Base-by-base conservation (phyloP, 2,797 vertebrate genomes). In the Amblyraja radiata region DNA sequence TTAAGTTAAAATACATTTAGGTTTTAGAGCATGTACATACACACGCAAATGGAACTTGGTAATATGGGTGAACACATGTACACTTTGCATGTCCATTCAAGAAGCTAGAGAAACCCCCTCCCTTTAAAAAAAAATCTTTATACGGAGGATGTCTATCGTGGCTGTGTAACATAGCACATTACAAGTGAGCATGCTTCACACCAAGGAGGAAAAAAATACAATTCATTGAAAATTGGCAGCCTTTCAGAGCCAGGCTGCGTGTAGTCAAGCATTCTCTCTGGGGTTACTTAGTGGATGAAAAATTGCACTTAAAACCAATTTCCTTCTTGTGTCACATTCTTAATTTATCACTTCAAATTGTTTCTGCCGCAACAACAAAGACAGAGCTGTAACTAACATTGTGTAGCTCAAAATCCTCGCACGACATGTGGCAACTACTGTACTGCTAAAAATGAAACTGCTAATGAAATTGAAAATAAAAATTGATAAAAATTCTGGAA, bases 331-430 rank as follows among this genome's bases (percentile, higher is more conserved):
- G 28, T 65, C 61, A 65, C 61, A 65, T 88, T 65, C 84, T 21
- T 86, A 86, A 86, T 86, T 86, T n/a, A 86, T 86, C 84, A 36
- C 28, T n/a, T 28, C n/a, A 65, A 32, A 88, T 65, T 88, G n/a
- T 14, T 88, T 16, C 28, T n/a, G 61, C 28, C 61, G 65, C n/a
- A 88, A 32, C 84, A 13, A 63, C 28, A 25, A 86, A 16, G 84
- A 88, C 61, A 36, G 5, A 18, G n/a, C 28, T 88, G 28, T 88
- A 88, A 88, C 28, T 14, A 65, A 6, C 61, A 65, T 88, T 65
- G 65, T 21, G 84, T 65, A 65, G 28, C 61, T 65, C 14, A 88
- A 65, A 88, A 16, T 32, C 16, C 1, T 65, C 28, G 14, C 28
- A 13, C 32, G 83, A 79, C 36, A 7, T 14, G 32, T 32, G 14